Evolutionary conservation across 2,797 vertebrate genomes (phyloP), one percentile per base, ranked within the genome.

Genomic region (Catostomus latipinnis): DNA sequence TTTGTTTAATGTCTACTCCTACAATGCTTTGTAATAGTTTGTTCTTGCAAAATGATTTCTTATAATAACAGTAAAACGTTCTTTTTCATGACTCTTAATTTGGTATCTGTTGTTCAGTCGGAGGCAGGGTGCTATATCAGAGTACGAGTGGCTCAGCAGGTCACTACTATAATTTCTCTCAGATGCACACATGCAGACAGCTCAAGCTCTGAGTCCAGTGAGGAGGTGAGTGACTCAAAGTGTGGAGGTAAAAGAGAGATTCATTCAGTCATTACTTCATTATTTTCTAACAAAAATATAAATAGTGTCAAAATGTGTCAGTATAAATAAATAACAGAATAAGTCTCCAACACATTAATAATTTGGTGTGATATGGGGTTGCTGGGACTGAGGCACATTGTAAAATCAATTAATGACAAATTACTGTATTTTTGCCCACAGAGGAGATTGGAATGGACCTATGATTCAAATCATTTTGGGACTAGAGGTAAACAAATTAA

Each of bases 161-260:
- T 78, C 0, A 8, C 86, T 2, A 80, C 85, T 61, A 81, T 92
- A 58, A 0, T 89, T 0, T 81, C 85, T 9, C 62, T 90, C 63
- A 84, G 46, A 1, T 93, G 92, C 22, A 56, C 75, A 79, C 66
- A 12, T 0, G 66, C 69, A 7, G 11, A 84, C 77, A 90, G 87
- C 84, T 90, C 88, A 62, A 91, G 90, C 84, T 88, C 87, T 0
- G 89, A 90, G 82, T 92, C 90, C 6, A 87, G 87, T 13, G 91
- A 91, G 78, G 90, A 92, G 89, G 91, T 93, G 78, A 89, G 86
- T 45, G 49, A 34, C 4, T 34, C 45, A 18, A 16, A 13, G 34
- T 6, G 74, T 4, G 34, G 2, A 34, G 34, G 34, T 34, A 34
- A 34, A 34, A 34, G 34, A 34, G 34, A 34, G 34, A 4, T 34